Conservation (phyloP, 1,140 invertebrate species). For the Trachymyrmex cornetzi region DNA sequence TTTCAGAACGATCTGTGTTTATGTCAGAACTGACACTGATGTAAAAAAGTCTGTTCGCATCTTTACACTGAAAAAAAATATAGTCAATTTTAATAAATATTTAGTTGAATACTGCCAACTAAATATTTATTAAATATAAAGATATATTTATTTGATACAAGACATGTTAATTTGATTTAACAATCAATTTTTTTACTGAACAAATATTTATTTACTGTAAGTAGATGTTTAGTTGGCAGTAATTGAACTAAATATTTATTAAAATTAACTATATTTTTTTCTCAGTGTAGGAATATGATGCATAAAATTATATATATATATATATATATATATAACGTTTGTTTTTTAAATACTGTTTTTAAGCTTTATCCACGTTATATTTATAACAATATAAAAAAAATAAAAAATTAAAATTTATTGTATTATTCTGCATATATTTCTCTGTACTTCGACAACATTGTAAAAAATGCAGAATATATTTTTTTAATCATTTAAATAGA, state of each 20-base stretch:
- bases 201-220: no score
- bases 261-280: no score
- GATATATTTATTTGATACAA: no score
- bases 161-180: no score
- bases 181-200: no score
- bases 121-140: no score
- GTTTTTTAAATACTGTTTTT: neutral
- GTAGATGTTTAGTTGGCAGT: no score
- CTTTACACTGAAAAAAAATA: no score
- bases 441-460: neutral
- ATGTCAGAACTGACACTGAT: neutral
- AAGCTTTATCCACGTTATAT: neutral
- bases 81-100: no score
- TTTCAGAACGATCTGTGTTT: neutral
- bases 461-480: neutral
- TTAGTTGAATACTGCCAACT: no score
- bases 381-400: neutral
- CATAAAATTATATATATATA: neutral
- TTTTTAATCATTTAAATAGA: neutral
- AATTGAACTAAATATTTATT: no score
- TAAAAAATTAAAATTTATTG: neutral
- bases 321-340: no score
- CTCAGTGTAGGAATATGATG: neutral
- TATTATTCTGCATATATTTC: neutral
- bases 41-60: neutral